phyloP scores from a whole-genome alignment of 1,140 invertebrate species.

The Babylonia areolata region DNA sequence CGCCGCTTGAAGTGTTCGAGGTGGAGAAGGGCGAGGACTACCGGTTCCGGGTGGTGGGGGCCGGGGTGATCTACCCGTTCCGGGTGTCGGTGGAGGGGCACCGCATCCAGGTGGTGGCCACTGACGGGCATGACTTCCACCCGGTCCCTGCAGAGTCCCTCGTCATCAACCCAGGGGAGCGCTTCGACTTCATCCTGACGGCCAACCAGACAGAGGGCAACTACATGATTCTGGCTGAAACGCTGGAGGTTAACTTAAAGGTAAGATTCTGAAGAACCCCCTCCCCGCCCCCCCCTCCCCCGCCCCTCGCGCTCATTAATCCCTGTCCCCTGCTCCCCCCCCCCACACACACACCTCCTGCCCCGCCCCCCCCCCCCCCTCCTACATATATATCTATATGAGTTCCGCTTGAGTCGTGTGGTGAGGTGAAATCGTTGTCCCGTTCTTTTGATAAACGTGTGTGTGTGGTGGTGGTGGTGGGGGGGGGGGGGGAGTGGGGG shows the following conservation, averaged over 20 bases:
- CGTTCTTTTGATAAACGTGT: too few species aligned
- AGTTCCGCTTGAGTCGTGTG: too few species aligned
- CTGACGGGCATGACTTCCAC: conserved; percentile 87
- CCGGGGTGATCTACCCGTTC: conserved; percentile 63
- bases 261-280: conserved; percentile 78
- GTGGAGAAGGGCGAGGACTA: conserved; percentile 24
- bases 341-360: too few species aligned
- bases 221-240: conserved; percentile 85
- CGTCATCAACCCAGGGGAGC: conserved; percentile 80
- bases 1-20: conserved; percentile 31
- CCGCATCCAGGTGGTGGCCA: conserved; percentile 85
- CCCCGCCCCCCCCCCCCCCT: too few species aligned
- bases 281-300: background rate
- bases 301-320: conserved; percentile 48
- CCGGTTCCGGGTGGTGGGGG: conserved; percentile 64
- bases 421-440: too few species aligned
- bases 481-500: too few species aligned
- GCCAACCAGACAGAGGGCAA: conserved; percentile 81
- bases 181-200: conserved; percentile 86
- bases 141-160: conserved; percentile 79
- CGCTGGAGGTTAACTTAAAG: conserved; percentile 34
- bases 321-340: conserved; percentile 38
- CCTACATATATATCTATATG: conserved; percentile 51
- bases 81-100: conserved; percentile 88
- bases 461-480: too few species aligned